Conservation (phyloP, 2,888 invertebrate species). For the Trichogramma evanescens region DNA sequence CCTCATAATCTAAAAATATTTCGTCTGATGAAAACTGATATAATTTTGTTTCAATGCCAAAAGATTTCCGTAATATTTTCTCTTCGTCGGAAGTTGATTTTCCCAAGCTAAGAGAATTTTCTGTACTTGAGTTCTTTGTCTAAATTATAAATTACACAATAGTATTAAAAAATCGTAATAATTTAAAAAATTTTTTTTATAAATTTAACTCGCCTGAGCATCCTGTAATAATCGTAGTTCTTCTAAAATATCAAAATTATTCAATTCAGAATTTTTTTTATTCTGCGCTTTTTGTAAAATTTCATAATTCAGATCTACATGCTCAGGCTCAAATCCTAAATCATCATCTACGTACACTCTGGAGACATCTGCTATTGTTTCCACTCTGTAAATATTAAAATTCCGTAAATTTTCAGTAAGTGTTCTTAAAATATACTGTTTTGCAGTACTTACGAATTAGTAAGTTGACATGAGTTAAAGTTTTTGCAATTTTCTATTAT, state of each 20-base stretch:
- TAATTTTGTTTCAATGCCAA: no score
- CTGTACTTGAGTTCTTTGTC: no score
- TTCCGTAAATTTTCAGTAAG: neutral
- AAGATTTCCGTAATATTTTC: no score
- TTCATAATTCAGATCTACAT: conserved; percentile 14
- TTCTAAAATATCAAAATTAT: conserved; percentile 7
- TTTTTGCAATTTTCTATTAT: conserved; percentile 17
- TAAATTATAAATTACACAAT: neutral
- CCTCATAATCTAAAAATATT: no score
- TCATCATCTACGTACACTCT: conserved; percentile 26
- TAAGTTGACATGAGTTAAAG: no score
- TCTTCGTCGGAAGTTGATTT: no score
- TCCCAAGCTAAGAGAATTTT: no score
- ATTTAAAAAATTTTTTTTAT: conserved; percentile 2
- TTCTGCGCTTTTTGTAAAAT: neutral
- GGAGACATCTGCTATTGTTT: conserved; percentile 20
- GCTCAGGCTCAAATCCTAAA: conserved; percentile 27
- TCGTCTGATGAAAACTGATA: no score
- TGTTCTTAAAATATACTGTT: neutral
- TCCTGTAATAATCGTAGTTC: conserved; percentile 4
- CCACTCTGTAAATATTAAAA: conserved; percentile 9
- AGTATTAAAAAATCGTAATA: conserved; percentile 5
- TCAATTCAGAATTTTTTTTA: conserved; percentile 1
- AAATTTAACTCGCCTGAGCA: neutral
- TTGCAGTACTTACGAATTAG: conserved; percentile 12